phyloP scores from a whole-genome alignment of 2,113 vertebrate genomes.

The Ptyas mucosa region DNA sequence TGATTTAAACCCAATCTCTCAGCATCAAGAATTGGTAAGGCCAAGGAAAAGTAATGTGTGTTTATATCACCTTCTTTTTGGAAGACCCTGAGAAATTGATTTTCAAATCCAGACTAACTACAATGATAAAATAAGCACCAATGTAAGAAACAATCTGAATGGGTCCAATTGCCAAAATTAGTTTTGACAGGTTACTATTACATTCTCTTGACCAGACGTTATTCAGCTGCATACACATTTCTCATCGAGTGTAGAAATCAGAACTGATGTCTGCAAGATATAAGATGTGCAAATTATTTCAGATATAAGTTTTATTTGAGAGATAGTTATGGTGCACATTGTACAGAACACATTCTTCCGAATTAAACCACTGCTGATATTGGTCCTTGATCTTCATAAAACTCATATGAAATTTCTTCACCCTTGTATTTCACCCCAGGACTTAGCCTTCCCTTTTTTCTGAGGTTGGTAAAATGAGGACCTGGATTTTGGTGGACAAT shows the following conservation, averaged over 20 bases:
- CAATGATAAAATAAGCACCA: background rate
- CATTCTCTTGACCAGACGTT: background rate
- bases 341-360: background rate
- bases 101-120: background rate
- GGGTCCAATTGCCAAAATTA: background rate
- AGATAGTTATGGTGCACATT: background rate
- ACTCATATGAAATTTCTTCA: background rate
- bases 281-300: background rate
- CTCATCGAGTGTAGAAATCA: background rate
- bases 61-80: background rate
- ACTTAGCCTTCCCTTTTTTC: too few relatives aligned
- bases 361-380: background rate
- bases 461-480: too few relatives aligned
- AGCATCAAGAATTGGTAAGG: background rate
- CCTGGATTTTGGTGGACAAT: too few relatives aligned
- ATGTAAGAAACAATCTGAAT: background rate
- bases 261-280: background rate
- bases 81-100: background rate
- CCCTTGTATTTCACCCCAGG: background rate
- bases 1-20: background rate
- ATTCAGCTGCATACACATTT: background rate
- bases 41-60: background rate
- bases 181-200: background rate
- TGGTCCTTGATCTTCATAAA: background rate
- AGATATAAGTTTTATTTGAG: background rate